A percentile compares a stretch with the other conserved stretches of the same genome.
phyloP scores from a whole-genome alignment of 2,888 invertebrate genomes.

The Patella pellucida region DNA sequence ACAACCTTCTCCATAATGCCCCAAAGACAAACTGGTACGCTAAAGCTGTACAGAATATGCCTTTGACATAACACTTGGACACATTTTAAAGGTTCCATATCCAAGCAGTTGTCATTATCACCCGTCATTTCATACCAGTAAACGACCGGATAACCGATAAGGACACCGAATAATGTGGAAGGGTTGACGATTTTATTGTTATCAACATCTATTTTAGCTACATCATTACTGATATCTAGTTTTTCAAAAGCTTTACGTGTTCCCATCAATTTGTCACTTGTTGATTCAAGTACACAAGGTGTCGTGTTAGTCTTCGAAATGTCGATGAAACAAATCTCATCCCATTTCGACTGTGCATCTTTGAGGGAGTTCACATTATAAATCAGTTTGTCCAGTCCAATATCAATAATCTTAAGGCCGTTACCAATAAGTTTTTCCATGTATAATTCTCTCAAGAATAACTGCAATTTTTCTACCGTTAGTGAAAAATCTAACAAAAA shows the following conservation, averaged over 20 bases:
- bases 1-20: not conserved
- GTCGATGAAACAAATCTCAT: constrained; percentile 29
- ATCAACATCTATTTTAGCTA: not conserved
- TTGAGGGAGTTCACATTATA: constrained; percentile 24
- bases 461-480: not conserved
- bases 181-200: constrained; percentile 28
- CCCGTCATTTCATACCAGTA: constrained; percentile 46
- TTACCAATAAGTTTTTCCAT: constrained; percentile 27
- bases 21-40: not conserved
- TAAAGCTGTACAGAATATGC: not conserved
- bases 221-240: not conserved
- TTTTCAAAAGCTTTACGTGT: not conserved
- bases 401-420: constrained; percentile 32
- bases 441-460: constrained; percentile 30
- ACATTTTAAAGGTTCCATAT: not conserved
- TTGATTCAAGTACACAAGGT: not conserved
- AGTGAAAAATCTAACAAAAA: constrained; percentile 42
- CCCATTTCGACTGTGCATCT: not conserved
- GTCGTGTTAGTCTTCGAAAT: constrained; percentile 18
- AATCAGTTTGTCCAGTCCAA: constrained; percentile 41
- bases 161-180: constrained; percentile 47
- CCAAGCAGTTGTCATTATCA: not conserved
- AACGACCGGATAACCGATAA: constrained; percentile 49
- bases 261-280: not conserved
- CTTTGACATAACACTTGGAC: not conserved